Conservation (phyloP, 2,888 invertebrate species). For the Calameuta idolon region DNA sequence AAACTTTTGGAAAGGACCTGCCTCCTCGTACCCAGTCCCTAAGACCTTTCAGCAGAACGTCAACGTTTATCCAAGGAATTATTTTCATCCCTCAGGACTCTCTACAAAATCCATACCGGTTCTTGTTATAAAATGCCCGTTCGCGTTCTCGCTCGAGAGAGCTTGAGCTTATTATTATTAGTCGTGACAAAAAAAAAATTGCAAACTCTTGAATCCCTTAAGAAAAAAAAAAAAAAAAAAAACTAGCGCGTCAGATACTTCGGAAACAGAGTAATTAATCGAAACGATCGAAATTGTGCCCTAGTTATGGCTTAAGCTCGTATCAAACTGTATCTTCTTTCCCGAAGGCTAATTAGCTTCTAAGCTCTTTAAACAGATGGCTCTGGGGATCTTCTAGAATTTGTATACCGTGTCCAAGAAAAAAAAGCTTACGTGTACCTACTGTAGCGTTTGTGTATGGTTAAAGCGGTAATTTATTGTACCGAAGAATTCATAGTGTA, state of each 20-base stretch:
- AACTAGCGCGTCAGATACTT: not conserved
- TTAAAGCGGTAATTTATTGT: slow-evolving; percentile 55
- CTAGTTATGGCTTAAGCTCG: not conserved
- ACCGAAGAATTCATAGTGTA: slow-evolving; percentile 44
- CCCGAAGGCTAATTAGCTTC: not conserved
- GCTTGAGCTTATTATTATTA: not conserved
- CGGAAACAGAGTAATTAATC: not conserved
- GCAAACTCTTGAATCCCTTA: not conserved
- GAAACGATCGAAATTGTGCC: not conserved
- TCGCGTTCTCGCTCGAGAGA: not conserved
- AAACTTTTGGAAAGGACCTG: not conserved
- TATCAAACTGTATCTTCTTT: not conserved
- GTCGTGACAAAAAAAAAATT: not conserved
- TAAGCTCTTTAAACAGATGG: too few relatives aligned
- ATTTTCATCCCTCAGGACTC: not conserved
- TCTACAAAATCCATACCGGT: not conserved
- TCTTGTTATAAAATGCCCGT: not conserved
- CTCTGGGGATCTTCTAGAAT: not conserved
- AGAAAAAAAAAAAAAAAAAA: not conserved
- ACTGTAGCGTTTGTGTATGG: not conserved
- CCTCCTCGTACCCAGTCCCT: not conserved
- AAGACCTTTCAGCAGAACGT: not conserved
- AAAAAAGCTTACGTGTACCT: not conserved
- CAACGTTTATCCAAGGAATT: not conserved
- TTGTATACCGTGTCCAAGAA: not conserved